Evolutionary conservation across 2,888 invertebrate species (phyloP).

Genomic region (Caenorhabditis becei): DNA sequence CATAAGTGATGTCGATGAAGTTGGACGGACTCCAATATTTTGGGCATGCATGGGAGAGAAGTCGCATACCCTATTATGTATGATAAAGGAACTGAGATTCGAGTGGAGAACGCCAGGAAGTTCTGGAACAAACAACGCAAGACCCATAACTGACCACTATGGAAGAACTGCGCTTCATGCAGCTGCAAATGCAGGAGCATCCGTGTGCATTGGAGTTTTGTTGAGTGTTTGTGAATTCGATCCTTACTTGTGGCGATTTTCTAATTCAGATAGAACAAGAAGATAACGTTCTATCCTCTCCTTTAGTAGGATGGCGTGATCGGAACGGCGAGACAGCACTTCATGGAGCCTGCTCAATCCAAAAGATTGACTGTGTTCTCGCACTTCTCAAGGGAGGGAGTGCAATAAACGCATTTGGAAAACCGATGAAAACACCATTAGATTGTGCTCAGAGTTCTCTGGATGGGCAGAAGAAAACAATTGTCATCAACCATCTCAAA

Average conservation of each 20-base stretch:
- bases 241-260: too few relatives aligned
- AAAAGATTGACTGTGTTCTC: slow-evolving; percentile 66
- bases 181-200: slow-evolving; percentile 76
- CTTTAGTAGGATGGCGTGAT: slow-evolving; percentile 67
- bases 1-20: slow-evolving; percentile 66
- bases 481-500: slow-evolving; percentile 51
- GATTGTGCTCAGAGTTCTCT: slow-evolving; percentile 62
- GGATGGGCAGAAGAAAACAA: slow-evolving; percentile 9
- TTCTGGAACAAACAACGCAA: slow-evolving; percentile 35
- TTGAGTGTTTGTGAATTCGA: too few relatives aligned
- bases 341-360: slow-evolving; percentile 65
- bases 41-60: slow-evolving; percentile 80
- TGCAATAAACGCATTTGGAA: slow-evolving; percentile 68
- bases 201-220: slow-evolving; percentile 75
- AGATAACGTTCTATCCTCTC: slow-evolving; percentile 60
- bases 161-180: slow-evolving; percentile 78
- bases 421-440: slow-evolving; percentile 67
- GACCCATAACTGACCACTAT: slow-evolving; percentile 65
- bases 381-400: slow-evolving; percentile 64
- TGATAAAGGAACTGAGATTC: slow-evolving; percentile 75
- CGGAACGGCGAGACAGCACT: slow-evolving; percentile 70
- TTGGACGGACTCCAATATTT: slow-evolving; percentile 77
- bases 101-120: slow-evolving; percentile 65
- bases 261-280: slow-evolving; percentile 73
- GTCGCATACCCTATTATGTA: slow-evolving; percentile 74